These are phyloP conservation scores for Cantharis flavilabris DNA, from an alignment of 2,888 invertebrate species.

Conservation along the genomic window DNA sequence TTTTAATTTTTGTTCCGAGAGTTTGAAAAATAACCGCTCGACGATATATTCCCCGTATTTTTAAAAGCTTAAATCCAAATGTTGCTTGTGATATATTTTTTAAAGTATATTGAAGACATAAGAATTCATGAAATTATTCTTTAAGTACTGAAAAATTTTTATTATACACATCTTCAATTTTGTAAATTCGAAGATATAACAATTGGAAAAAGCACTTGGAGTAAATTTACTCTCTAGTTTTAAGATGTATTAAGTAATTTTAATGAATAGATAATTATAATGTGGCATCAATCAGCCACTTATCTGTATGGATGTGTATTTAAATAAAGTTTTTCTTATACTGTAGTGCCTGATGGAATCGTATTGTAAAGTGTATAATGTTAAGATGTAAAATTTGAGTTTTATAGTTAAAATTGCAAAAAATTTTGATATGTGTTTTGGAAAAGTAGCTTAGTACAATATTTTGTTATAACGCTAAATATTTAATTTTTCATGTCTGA, in stretches of 20 bases:
- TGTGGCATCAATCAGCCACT: slow-evolving; percentile 9
- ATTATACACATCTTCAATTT: not conserved
- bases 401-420: slow-evolving; percentile 7
- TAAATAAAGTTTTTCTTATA: slow-evolving; percentile 13
- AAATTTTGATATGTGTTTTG: slow-evolving; percentile 20
- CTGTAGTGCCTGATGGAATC: slow-evolving; percentile 26
- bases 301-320: slow-evolving; percentile 18
- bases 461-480: slow-evolving; percentile 7
- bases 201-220: not conserved
- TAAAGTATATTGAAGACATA: not conserved
- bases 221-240: not conserved
- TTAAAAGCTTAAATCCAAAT: not conserved
- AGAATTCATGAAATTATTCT: not conserved
- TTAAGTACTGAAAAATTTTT: not conserved
- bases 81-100: not conserved
- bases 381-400: slow-evolving; percentile 16
- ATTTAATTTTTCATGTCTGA: slow-evolving; percentile 9
- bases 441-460: not conserved
- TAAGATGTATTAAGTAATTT: not conserved
- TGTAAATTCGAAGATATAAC: not conserved
- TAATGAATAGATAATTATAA: slow-evolving; percentile 2
- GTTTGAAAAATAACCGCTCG: not conserved
- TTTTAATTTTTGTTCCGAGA: not conserved
- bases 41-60: not conserved
- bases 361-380: slow-evolving; percentile 21